Base-by-base conservation (phyloP, 2,113 vertebrate genomes). In the Corvus cornix region DNA sequence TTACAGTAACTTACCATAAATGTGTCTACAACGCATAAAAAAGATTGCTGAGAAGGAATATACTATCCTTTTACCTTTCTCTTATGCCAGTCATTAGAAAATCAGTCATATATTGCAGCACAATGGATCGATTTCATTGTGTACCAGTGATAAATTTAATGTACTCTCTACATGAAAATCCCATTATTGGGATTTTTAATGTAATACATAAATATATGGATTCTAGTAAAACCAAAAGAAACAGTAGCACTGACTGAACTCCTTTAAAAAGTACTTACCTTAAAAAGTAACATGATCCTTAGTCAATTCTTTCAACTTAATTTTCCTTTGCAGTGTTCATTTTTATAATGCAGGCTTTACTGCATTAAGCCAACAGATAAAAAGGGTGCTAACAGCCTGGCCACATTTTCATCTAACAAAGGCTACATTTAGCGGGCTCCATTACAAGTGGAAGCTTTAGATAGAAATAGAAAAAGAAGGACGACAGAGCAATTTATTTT, bases 371-470 rank as follows among this genome's bases (percentile, higher is more conserved):
- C 91, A 76, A 82, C 94, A 93, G 92, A 96, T 89, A 80, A 95
- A 89, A 92, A 90, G 70, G 39, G 43, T 89, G 51, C 86, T 91
- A 93, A 92, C 30, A 3, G 92, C 77, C 90, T 79, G 88, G 86
- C 80, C 90, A 85, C 63, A 64, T 85, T 94, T 95, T 85, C 59
- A 18, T 90, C 80, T 87, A 74, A 97, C 94, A 97, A 97, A 97
- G 43, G 80, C 82, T 84, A 87, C 77, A 84, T 92, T 96, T 95
- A 94, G 66, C 4, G 4, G 62, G 69, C 90, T 90, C 96, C 96
- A 89, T 96, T 96, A 92, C 31, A 18, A 76, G 44, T 52, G 76
- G 83, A 95, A 94, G 73, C 74, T 88, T 84, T 95, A 79, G 53
- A 81, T 48, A 92, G 85, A 96, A 84, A 91, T 37, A 93, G 94